Percentiles rank a stretch among this genome's conserved stretches.
Conservation (phyloP, 2,888 invertebrate genomes). For the Hololepta plana region DNA sequence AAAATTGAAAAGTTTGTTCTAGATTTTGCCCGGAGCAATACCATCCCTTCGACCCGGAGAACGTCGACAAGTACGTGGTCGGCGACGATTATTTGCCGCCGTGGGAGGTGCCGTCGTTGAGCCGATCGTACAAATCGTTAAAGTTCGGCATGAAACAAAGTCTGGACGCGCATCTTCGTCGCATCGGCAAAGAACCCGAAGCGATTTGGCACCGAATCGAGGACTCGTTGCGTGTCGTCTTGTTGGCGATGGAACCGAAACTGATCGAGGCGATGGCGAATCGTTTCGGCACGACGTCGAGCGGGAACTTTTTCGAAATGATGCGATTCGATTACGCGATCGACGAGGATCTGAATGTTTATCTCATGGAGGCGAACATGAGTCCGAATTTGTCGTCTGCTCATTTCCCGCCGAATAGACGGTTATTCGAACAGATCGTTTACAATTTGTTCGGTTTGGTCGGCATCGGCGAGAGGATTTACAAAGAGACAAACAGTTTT, state of each 20-base stretch:
- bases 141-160: conserved; percentile 75
- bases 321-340: conserved; percentile 88
- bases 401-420: conserved; percentile 74
- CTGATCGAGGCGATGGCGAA: conserved; percentile 41
- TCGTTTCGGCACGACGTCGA: conserved; percentile 19
- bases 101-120: conserved; percentile 75
- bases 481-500: too few relatives aligned
- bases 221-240: conserved; percentile 52
- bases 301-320: conserved; percentile 77
- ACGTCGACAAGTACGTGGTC: conserved; percentile 80
- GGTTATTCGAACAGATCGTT: conserved; percentile 83
- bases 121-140: conserved; percentile 46
- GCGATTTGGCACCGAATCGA: conserved; percentile 67
- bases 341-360: conserved; percentile 71
- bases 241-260: conserved; percentile 48
- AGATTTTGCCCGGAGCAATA: conserved; percentile 82
- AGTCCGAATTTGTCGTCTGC: conserved; percentile 91
- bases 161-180: conserved; percentile 56
- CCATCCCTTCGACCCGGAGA: conserved; percentile 68
- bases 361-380: conserved; percentile 94
- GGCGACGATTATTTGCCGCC: conserved; percentile 87
- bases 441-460: conserved; percentile 66
- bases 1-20: conserved; percentile 14
- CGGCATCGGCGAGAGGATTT: conserved; percentile 43
- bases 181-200: conserved; percentile 48